Evolutionary conservation across 2,888 invertebrate species (phyloP), one percentile per base, ranked within the genome.

Genomic region (Neoitamus cyanurus): DNA sequence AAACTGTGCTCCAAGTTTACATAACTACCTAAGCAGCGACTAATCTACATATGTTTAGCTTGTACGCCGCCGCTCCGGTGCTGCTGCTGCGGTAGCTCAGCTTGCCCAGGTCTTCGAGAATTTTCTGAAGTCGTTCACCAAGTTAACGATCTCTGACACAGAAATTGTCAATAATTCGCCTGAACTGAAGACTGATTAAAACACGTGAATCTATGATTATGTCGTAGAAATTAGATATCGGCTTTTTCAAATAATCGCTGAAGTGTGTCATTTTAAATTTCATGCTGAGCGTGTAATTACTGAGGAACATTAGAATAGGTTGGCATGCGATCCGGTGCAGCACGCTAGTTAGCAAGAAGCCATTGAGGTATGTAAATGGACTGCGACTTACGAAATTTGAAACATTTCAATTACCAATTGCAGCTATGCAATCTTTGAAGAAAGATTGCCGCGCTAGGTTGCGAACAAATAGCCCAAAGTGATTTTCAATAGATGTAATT

Each of bases 111-210:
- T 37, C 48, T 78, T 78, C 58, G 78, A 69, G 69, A 82, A 69
- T 69, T 82, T 69, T 69, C 28, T 69, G 69, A 46, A 36, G 13
- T 36, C 36, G 36, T 69, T 70, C 34, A 15, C 37, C 69, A 36
- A 82, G 78, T 36, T 69, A 82, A 69, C 30, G 82, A 69, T 82
- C 82, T 9, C 15, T 37, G 82, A 30, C 82, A 69, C 69, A 82
- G 82, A 82, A 82, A 69, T 82, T 82, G 82, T 69, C 69, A 82
- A 82, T 82, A 82, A 82, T 69, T 82, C 69, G 82, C 68, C 36
- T 37, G 69, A 82, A 37, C 25, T 69, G 36, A 36, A 36, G 20
- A 69, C 30, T 15, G 69, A 69, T 69, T 36, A 69, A 82, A 68
- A 20, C 58, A 37, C 20, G 25, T 15, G 31, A 37, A 37, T 75